phyloP scores from a whole-genome alignment of 1,140 invertebrate genomes.

The Drosophila pallidifrons region DNA sequence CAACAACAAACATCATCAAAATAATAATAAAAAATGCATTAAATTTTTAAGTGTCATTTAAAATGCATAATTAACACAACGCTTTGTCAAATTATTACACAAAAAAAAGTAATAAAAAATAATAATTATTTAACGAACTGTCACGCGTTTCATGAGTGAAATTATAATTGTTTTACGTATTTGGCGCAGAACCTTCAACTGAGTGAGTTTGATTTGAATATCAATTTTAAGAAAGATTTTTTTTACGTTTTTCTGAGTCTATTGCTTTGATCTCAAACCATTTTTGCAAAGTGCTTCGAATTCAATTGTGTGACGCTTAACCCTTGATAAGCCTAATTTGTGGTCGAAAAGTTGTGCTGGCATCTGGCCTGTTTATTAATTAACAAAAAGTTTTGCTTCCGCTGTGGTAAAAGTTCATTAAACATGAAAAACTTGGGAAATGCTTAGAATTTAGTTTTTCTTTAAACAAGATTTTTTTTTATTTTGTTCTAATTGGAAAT shows the following conservation, averaged over 20 bases:
- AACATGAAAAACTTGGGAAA: not conserved
- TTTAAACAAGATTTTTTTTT: not conserved
- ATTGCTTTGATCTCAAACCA: slow-evolving; percentile 18
- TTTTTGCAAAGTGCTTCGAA: slow-evolving; percentile 3
- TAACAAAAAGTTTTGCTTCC: slow-evolving; percentile 1
- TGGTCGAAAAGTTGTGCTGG: slow-evolving; percentile 12
- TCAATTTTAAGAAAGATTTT: slow-evolving; percentile 17
- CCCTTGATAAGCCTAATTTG: slow-evolving; percentile 21
- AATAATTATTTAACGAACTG: slow-evolving; percentile 24
- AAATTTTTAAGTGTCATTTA: slow-evolving; percentile 25
- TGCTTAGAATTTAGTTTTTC: not conserved
- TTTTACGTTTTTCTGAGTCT: not conserved
- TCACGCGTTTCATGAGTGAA: slow-evolving; percentile 32
- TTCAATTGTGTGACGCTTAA: slow-evolving; percentile 8
- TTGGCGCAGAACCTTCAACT: slow-evolving; percentile 1
- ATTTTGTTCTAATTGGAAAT: not conserved
- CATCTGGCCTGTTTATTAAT: slow-evolving; percentile 1
- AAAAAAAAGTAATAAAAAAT: not conserved
- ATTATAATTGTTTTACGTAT: slow-evolving; percentile 20
- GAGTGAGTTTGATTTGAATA: slow-evolving; percentile 40
- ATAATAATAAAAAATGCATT: slow-evolving; percentile 15
- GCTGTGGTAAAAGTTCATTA: slow-evolving; percentile 16
- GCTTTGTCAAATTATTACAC: slow-evolving; percentile 34
- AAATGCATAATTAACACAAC: slow-evolving; percentile 36
- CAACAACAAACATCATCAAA: slow-evolving; percentile 4